These are phyloP conservation scores for Harpalus rubripes DNA, from an alignment of 2,888 invertebrate species.

Conservation along the genomic window DNA sequence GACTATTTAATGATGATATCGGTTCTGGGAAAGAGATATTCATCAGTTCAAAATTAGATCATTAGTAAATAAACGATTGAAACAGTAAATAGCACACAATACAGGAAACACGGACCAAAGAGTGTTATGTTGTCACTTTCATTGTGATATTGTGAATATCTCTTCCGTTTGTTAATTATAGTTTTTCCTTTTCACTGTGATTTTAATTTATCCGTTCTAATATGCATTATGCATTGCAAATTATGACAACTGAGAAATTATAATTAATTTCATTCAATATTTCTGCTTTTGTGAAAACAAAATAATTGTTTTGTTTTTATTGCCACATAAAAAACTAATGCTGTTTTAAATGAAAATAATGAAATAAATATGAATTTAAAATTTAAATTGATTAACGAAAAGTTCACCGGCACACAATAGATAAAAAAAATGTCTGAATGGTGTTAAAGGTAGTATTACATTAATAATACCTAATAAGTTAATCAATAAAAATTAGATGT, in stretches of 20 bases:
- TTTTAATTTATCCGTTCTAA: background rate
- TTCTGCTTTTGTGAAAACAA: no score
- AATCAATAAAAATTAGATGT: no score
- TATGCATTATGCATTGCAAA: background rate
- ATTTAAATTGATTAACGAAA: no score
- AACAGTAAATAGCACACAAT: constrained; percentile 11
- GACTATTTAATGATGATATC: background rate
- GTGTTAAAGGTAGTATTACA: no score
- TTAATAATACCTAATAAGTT: no score
- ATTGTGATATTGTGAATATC: constrained; percentile 29
- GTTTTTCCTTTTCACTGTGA: constrained; percentile 2
- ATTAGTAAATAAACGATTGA: constrained; percentile 27
- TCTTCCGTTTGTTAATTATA: constrained; percentile 40
- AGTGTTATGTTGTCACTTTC: constrained; percentile 48
- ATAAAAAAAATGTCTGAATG: no score
- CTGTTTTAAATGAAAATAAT: no score
- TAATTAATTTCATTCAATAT: background rate
- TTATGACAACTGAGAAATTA: background rate
- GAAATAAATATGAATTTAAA: no score
- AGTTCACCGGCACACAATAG: no score
- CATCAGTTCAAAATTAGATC: constrained; percentile 1
- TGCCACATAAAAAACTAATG: no score
- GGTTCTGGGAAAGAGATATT: background rate
- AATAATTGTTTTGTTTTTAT: no score
- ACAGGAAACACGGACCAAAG: constrained; percentile 32